These are phyloP conservation scores for Trichopria drosophilae DNA, from an alignment of 2,888 invertebrate genomes.

Conservation along the genomic window DNA sequence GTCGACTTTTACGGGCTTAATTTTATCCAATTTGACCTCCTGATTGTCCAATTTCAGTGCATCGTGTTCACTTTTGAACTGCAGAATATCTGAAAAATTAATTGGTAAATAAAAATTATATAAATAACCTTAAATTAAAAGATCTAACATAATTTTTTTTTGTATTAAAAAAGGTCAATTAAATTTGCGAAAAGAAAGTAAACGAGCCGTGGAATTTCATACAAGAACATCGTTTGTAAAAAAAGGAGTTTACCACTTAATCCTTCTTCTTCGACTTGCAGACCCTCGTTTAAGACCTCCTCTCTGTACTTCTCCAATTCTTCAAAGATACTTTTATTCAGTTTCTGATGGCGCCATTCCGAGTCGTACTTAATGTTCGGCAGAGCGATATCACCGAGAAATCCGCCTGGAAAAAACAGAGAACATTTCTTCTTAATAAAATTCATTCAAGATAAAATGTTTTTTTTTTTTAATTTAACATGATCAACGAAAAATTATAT, in stretches of 20 bases:
- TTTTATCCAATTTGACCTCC: slow-evolving; percentile 31
- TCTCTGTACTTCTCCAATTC: slow-evolving; percentile 82
- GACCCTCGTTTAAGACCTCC: slow-evolving; percentile 77
- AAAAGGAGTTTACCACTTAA: slow-evolving; percentile 76
- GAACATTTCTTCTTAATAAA: not conserved
- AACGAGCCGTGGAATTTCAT: too few relatives aligned
- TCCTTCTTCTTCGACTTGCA: slow-evolving; percentile 84
- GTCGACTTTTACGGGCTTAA: slow-evolving; percentile 40
- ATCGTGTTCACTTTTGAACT: slow-evolving; percentile 48
- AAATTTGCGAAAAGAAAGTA: too few relatives aligned
- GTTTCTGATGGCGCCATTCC: slow-evolving; percentile 62
- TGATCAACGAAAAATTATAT: too few relatives aligned
- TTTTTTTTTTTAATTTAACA: too few relatives aligned
- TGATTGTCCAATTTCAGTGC: slow-evolving; percentile 17
- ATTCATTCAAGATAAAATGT: not conserved
- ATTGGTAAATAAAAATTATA: too few relatives aligned
- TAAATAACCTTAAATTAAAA: too few relatives aligned
- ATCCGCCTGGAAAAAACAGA: slow-evolving; percentile 68
- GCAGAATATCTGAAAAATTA: slow-evolving; percentile 50
- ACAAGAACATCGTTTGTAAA: too few relatives aligned
- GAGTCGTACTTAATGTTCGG: slow-evolving; percentile 64
- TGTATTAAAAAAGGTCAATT: too few relatives aligned
- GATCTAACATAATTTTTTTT: slow-evolving; percentile 1
- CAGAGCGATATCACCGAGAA: slow-evolving; percentile 83
- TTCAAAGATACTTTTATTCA: slow-evolving; percentile 71